Base-by-base conservation (phyloP, 1,140 invertebrate species). In the Cepaea nemoralis region DNA sequence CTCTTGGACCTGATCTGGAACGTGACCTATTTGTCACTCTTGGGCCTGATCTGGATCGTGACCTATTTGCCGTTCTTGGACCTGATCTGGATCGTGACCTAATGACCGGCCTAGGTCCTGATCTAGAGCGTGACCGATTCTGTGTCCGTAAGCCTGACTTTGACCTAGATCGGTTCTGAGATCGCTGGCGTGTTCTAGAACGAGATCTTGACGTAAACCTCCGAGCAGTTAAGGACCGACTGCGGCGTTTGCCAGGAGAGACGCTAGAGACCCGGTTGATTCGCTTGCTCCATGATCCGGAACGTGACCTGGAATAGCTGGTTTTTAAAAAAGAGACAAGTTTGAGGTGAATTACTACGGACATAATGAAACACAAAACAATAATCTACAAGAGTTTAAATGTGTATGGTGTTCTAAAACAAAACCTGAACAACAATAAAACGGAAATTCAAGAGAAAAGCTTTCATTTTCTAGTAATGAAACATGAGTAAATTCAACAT, bases 251-350 rank as follows among this genome's bases (percentile, higher is more conserved):
- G 12, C 59, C 42, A 3, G 33, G 77, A 39, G 77, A 78, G 27
- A 35, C 5, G 27, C 77, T 78, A 24, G 45, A 66, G 22, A 40
- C 27, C 39, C 77, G 3, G 67, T 59, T 78, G 59, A 22, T 27
- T 35, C 42, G 77, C 24, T 48, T 78, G n/a, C 66, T 67, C 77
- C 77, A 78, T 31, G 59, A 67, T 33, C 39, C n/a, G 3, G 77
- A 78, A 40, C 77, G 59, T 12, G 77, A 78, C 42, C 77, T 78
- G 8, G 63, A 12, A 40, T 63, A 63, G 35, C 77, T 78, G 63
- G n/a, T 8, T 39, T n/a, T 40, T n/a, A 77, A 77, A 77, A 66
- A 77, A 6, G 19, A 3, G n/a, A 10, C 6, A 55, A 55, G n/a
- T 55, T 55, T 55, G n/a, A 14, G 50, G 19, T 55, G 5, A 14